Conservation (phyloP, 2,113 vertebrate species). For the Rana temporaria region DNA sequence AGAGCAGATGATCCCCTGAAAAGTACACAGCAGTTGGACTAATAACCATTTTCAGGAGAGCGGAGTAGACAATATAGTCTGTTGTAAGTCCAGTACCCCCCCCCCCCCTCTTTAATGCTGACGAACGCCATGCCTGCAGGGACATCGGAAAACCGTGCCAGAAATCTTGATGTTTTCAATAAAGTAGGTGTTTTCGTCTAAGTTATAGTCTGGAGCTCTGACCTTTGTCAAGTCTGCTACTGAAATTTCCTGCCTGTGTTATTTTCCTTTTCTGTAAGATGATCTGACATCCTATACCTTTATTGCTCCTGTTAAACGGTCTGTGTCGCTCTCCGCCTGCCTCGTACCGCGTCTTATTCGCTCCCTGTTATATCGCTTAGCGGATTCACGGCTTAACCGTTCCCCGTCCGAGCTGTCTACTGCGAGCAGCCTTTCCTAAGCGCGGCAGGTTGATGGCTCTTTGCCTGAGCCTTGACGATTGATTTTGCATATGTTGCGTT, state of each 20-base stretch:
- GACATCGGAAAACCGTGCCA: constrained; percentile 65
- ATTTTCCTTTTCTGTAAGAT: constrained; percentile 74
- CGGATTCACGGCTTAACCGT: constrained; percentile 22
- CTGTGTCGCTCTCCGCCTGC: constrained; percentile 73
- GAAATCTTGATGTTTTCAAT: constrained; percentile 68
- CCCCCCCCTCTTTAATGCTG: constrained; percentile 57
- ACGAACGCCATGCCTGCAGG: constrained; percentile 67
- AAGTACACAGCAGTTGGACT: constrained; percentile 57
- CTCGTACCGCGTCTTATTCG: constrained; percentile 64
- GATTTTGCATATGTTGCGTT: constrained; percentile 27
- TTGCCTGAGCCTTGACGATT: constrained; percentile 4
- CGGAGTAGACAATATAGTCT: constrained; percentile 76
- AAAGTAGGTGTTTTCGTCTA: constrained; percentile 72
- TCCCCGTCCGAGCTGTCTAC: neutral
- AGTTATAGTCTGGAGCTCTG: constrained; percentile 70
- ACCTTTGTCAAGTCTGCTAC: constrained; percentile 77
- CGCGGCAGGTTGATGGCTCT: neutral
- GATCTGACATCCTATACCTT: constrained; percentile 84
- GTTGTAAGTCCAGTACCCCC: constrained; percentile 59
- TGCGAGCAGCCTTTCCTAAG: neutral
- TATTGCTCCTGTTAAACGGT: constrained; percentile 79
- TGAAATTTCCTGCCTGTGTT: constrained; percentile 80
- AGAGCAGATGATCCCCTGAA: constrained; percentile 55
- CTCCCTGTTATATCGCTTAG: constrained; percentile 69
- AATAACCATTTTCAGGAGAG: constrained; percentile 66